These are phyloP conservation scores for Hypothenemus hampei DNA, from an alignment of 1,140 invertebrate genomes.

Conservation along the genomic window DNA sequence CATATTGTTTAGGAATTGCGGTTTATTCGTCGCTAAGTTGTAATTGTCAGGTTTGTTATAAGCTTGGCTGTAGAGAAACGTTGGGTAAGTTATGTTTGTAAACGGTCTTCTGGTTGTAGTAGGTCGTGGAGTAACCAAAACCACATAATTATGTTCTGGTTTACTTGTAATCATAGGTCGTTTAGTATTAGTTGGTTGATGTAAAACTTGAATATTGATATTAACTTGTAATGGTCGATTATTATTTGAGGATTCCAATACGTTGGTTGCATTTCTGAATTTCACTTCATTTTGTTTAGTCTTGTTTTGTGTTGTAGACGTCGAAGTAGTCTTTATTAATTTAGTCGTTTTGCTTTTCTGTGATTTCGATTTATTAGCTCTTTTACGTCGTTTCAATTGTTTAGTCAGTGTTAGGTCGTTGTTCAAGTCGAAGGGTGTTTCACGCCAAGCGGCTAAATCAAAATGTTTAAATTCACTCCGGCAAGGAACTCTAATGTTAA, in stretches of 20 bases:
- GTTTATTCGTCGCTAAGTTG: neutral
- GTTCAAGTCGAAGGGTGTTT: constrained; percentile 40
- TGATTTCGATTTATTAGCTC: constrained; percentile 18
- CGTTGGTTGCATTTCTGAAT: too few relatives aligned
- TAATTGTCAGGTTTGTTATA: constrained; percentile 1
- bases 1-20: neutral
- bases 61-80: neutral
- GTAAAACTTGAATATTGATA: neutral
- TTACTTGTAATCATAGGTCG: neutral
- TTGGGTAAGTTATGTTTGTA: constrained; percentile 4
- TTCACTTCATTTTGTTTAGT: too few relatives aligned
- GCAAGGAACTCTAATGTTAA: constrained; percentile 63
- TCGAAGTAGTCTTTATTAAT: neutral
- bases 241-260: too few relatives aligned
- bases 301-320: neutral
- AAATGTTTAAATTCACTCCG: constrained; percentile 65
- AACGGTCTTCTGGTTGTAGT: constrained; percentile 32
- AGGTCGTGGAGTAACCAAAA: constrained; percentile 4
- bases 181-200: constrained; percentile 14
- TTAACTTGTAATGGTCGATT: too few relatives aligned
- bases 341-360: constrained; percentile 1
- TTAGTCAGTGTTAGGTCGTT: constrained; percentile 11
- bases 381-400: constrained; percentile 14
- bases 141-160: neutral
- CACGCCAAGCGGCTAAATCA: constrained; percentile 59